Evolutionary conservation across 2,797 vertebrate species (phyloP), one percentile per base, ranked within the genome.

Genomic region (Pseudochromis fuscus): DNA sequence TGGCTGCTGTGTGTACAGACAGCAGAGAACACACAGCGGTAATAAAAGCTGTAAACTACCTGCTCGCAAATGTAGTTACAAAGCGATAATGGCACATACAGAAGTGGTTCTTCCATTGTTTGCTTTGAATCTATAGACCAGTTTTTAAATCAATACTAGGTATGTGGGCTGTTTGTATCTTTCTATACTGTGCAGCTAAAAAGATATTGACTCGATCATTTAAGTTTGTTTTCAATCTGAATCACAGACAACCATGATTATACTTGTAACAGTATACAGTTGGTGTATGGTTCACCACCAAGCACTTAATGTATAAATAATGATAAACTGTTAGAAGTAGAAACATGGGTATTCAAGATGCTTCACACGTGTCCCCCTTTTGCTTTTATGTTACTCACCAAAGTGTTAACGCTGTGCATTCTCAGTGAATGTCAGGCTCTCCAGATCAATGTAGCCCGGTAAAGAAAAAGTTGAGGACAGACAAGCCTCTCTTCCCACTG

Each of bases 391-490:
- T 51, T 40, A 76, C 38, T 64, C 49, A 31, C 24, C 4, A 4
- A 24, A 23, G 27, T 33, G 18, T 64, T 73, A 76, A 76, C 31
- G 25, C 50, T 65, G 24, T 65, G 66, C n/a, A n/a, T 55, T 86
- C 66, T 65, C 52, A 62, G 64, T 74, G 68, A 37, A 71, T 72
- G 61, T 71, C 77, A 64, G 40, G 19, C 76, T 82, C 64, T 81
- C 33, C 50, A 77, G 69, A 87, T 86, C 82, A 83, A 35, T 79
- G 62, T 51, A 67, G 28, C 79, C 68, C 51, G 72, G 83, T 81
- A 81, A 64, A 81, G 67, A 67, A 77, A 75, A 68, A 86, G 74
- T 63, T 73, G 52, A 55, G 38, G 38, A 60, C 72, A 71, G 65
- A 83, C 48, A 0, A 79, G 55, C 51, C 19, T 81, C 21, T 72